Evolutionary conservation across 2,888 invertebrate genomes (phyloP).

Genomic region (Eupithecia tripunctaria): DNA sequence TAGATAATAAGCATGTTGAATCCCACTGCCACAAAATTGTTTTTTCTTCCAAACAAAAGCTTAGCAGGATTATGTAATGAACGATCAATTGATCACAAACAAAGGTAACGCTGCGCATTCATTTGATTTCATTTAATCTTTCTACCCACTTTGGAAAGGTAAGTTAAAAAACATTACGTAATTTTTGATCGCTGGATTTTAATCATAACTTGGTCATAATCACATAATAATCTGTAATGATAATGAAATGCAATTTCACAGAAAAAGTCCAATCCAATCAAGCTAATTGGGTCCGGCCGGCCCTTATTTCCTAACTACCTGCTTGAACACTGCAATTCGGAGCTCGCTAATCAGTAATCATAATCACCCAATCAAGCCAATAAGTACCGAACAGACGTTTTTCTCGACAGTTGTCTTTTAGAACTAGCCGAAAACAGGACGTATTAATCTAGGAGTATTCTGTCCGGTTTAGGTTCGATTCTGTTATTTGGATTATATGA

Average conservation of each 20-base stretch:
- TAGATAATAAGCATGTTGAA: not conserved
- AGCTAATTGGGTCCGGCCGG: not conserved
- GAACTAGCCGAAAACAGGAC: constrained; percentile 3
- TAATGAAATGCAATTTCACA: constrained; percentile 3
- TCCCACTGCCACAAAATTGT: not conserved
- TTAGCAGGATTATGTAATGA: not conserved
- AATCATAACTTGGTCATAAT: not conserved
- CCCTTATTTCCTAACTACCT: not conserved
- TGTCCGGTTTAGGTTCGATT: not conserved
- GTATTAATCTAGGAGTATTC: not conserved
- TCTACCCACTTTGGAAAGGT: too few species aligned
- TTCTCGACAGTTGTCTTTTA: not conserved
- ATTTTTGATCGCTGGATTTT: not conserved
- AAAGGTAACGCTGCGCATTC: too few species aligned
- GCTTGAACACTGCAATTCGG: constrained; percentile 5
- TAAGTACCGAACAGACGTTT: not conserved
- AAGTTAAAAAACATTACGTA: too few species aligned
- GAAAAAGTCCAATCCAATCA: constrained; percentile 1
- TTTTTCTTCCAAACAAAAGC: not conserved
- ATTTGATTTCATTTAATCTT: too few species aligned
- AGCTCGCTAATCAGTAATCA: not conserved
- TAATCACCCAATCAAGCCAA: constrained; percentile 10
- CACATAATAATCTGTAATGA: not conserved
- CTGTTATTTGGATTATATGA: not conserved
- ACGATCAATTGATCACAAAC: too few species aligned